Conservation (phyloP, 2,113 vertebrate genomes). For the Microtus montanus region DNA sequence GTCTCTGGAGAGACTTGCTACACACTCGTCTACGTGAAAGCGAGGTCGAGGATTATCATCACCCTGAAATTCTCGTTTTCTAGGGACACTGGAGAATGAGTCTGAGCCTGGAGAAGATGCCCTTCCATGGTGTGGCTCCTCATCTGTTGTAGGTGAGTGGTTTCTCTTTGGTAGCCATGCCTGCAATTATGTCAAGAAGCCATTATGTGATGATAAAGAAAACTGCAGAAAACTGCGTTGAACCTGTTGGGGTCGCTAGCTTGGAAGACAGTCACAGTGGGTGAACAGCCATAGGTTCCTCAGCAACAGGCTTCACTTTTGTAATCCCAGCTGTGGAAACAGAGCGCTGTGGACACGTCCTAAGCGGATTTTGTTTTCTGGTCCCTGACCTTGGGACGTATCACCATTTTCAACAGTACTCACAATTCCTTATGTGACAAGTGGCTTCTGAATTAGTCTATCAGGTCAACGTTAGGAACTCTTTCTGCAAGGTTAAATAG, state of each 20-base stretch:
- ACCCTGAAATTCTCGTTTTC: conserved; percentile 13
- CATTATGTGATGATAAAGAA: neutral
- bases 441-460: neutral
- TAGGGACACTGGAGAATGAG: neutral
- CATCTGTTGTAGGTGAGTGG: neutral
- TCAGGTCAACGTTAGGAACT: neutral
- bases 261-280: neutral
- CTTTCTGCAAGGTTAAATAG: neutral
- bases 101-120: neutral
- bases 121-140: neutral
- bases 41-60: neutral
- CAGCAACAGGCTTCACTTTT: neutral
- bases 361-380: conserved; percentile 17
- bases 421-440: neutral
- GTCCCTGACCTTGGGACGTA: neutral
- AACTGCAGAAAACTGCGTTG: too few relatives aligned
- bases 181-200: conserved; percentile 13
- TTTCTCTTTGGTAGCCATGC: neutral
- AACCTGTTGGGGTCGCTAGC: neutral
- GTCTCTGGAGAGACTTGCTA: conserved; percentile 36
- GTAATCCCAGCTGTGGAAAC: neutral
- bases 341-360: neutral
- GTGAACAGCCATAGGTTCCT: neutral
- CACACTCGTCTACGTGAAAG: conserved; percentile 35
- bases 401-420: neutral